Conservation (phyloP, 2,113 vertebrate species). For the Passer montanus region DNA sequence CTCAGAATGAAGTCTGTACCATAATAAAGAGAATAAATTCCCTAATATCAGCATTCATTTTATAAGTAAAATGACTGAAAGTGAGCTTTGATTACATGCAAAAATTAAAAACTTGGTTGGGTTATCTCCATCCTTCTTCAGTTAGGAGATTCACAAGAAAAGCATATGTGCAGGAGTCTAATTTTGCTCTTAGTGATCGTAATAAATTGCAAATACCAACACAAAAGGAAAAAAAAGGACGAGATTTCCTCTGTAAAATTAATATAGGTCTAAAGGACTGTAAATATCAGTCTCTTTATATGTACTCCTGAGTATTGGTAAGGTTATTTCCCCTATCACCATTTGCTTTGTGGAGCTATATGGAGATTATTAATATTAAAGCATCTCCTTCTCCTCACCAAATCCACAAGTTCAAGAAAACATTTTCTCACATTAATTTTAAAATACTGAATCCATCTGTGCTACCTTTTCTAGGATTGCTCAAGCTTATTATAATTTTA, state of each 20-base stretch:
- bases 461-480: not conserved
- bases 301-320: not conserved
- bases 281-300: constrained; percentile 46
- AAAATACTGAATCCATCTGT: not conserved
- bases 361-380: constrained; percentile 16
- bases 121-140: not conserved
- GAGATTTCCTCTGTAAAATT: constrained; percentile 7
- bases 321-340: constrained; percentile 29
- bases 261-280: constrained; percentile 40
- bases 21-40: not conserved
- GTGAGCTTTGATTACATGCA: not conserved
- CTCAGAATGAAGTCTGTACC: not conserved
- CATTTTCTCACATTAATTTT: not conserved
- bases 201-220: constrained; percentile 25
- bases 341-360: not conserved
- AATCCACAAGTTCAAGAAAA: not conserved
- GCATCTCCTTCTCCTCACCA: not conserved
- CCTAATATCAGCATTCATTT: not conserved
- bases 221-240: not conserved
- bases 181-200: not conserved
- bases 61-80: not conserved
- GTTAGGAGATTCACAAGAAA: not conserved
- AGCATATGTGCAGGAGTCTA: not conserved
- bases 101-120: not conserved
- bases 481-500: not conserved